Conservation (phyloP, 2,797 vertebrate species). For the Sphaeramia orbicularis region DNA sequence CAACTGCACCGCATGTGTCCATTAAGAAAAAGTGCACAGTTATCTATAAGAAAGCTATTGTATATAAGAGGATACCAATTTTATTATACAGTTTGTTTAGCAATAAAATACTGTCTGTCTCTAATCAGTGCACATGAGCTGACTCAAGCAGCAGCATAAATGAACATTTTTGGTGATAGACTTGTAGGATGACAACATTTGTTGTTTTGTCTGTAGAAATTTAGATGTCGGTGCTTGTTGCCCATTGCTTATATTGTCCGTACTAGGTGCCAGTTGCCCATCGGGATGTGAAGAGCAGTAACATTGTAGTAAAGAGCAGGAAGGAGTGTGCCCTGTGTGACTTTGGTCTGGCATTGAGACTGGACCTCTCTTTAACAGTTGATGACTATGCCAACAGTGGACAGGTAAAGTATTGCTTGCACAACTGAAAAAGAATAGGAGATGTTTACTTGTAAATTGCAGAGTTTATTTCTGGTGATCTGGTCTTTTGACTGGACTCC, state of each 20-base stretch:
- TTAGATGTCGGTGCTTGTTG: not conserved
- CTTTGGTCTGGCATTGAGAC: constrained; percentile 89
- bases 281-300: constrained; percentile 92
- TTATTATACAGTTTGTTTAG: too few relatives aligned
- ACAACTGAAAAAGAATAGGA: not conserved
- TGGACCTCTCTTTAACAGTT: constrained; percentile 88
- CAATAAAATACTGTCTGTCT: too few relatives aligned
- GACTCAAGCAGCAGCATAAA: too few relatives aligned
- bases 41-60: too few relatives aligned
- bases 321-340: constrained; percentile 89
- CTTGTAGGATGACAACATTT: too few relatives aligned
- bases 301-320: constrained; percentile 88
- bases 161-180: not conserved
- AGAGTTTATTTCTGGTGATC: not conserved
- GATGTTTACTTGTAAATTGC: not conserved
- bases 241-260: constrained; percentile 14
- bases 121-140: not conserved
- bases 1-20: too few relatives aligned
- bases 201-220: too few relatives aligned
- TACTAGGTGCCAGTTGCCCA: constrained; percentile 88
- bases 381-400: constrained; percentile 93
- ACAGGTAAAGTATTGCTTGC: constrained; percentile 77
- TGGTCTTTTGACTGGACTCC: not conserved
- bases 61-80: too few relatives aligned
- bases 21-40: too few relatives aligned